Conservation (phyloP, 2,797 vertebrate species). For the Prionace glauca region DNA sequence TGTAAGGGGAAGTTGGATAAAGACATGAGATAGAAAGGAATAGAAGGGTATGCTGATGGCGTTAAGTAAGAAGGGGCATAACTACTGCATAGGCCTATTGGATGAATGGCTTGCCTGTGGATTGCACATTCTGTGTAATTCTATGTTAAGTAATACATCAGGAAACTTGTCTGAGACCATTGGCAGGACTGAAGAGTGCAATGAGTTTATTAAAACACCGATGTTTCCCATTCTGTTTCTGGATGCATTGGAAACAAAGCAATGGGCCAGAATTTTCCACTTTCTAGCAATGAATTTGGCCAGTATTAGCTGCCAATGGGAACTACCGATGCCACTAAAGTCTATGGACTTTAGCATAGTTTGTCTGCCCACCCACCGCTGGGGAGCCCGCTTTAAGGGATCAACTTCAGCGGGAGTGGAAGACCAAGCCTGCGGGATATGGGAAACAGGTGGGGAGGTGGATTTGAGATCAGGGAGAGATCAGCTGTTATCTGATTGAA, state of each 20-base stretch:
- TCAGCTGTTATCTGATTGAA: no score
- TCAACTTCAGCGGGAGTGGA: no score
- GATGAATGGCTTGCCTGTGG: background rate
- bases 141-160: background rate
- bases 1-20: background rate
- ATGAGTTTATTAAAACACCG: background rate
- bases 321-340: no score
- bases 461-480: no score
- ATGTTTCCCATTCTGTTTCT: background rate
- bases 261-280: no score
- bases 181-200: background rate
- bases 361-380: no score
- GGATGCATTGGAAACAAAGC: background rate
- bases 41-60: background rate
- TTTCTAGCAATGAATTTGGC: no score
- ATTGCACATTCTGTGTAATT: background rate
- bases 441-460: no score
- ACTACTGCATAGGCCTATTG: background rate
- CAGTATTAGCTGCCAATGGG: no score
- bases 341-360: no score
- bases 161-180: background rate
- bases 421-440: no score
- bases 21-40: background rate
- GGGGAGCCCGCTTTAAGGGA: no score
- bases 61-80: background rate